Base-by-base conservation (phyloP, 2,797 vertebrate species). In the Malacoctenus gilli region DNA sequence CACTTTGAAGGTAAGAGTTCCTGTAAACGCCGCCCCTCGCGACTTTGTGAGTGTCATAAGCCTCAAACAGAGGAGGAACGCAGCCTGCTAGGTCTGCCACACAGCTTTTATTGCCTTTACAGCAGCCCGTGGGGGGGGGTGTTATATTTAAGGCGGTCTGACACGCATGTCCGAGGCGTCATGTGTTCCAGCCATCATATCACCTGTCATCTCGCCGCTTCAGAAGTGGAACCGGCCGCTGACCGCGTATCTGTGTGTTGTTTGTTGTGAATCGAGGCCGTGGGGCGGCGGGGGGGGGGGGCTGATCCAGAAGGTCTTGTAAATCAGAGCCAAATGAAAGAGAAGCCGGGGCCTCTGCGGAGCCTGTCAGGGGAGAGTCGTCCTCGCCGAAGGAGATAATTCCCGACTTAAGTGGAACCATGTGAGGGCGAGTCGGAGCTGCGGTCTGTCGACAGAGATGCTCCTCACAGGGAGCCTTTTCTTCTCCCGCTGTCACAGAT, bases 1-100 rank as follows among this genome's bases (percentile, higher is more conserved):
- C 80, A 75, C 79, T 83, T 77, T 68, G 84, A 74, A 88, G 84
- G 87, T 88, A 85, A 87, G 81, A 53, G 21, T 67, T 78, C 62
- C 65, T 72, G 68, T 82, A 73, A 71, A 70, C 44, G 3, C 1
- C 41, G 30, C 36, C 43, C 18, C 10, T 41, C n/a, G 52, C 64
- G 50, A 1, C 38, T 69, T 60, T 59, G n/a, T 56, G 57, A 48
- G 56, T 67, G 42, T 25, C 4, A 51, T 57, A 49, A 63, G 51
- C 7, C 43, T 15, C 2, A 20, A 72, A 52, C 25, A 52, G 39
- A 43, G 10, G n/a, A 9, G 56, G 30, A 46, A 53, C n/a, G n/a
- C n/a, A n/a, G n/a, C n/a, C n/a, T n/a, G n/a, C n/a, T n/a, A n/a
- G n/a, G n/a, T n/a, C n/a, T n/a, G n/a, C n/a, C n/a, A n/a, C n/a